Conservation (phyloP, 92 coral and sea anemone genomes). For the Diadumene lineata region DNA sequence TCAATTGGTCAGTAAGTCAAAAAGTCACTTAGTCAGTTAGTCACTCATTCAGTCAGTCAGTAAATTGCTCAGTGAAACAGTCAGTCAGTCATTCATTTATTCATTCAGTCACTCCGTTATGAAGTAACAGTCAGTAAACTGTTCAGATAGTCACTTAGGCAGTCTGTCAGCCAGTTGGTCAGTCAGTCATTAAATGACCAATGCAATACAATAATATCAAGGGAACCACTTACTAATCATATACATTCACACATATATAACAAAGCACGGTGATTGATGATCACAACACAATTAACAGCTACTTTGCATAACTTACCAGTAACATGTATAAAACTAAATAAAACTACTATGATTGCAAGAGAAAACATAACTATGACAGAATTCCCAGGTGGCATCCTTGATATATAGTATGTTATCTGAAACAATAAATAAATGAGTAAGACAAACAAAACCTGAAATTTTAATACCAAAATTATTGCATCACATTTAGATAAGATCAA, state of each 20-base stretch:
- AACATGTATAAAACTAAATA: slow-evolving; percentile 17
- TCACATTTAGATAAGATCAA: no score
- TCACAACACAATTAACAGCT: neutral
- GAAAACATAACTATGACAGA: neutral
- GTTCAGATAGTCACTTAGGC: neutral
- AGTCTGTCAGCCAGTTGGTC: neutral
- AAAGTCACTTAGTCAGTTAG: no score
- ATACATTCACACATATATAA: neutral
- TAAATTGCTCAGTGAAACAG: no score
- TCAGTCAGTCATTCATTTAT: no score
- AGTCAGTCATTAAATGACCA: no score
- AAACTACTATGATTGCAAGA: slow-evolving; percentile 15
- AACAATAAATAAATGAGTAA: neutral
- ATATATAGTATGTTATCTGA: slow-evolving; percentile 7
- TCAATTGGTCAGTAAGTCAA: no score
- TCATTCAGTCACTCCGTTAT: neutral
- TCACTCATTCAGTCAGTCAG: no score
- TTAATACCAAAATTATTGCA: no score
- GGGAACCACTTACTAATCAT: neutral
- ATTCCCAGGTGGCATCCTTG: slow-evolving; percentile 34
- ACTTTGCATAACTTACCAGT: slow-evolving; percentile 17
- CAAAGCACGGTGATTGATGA: neutral
- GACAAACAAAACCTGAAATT: neutral
- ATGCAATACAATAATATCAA: neutral
- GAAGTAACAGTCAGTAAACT: no score